Evolutionary conservation across 2,888 invertebrate genomes (phyloP).

Genomic region (Oithona nana): DNA sequence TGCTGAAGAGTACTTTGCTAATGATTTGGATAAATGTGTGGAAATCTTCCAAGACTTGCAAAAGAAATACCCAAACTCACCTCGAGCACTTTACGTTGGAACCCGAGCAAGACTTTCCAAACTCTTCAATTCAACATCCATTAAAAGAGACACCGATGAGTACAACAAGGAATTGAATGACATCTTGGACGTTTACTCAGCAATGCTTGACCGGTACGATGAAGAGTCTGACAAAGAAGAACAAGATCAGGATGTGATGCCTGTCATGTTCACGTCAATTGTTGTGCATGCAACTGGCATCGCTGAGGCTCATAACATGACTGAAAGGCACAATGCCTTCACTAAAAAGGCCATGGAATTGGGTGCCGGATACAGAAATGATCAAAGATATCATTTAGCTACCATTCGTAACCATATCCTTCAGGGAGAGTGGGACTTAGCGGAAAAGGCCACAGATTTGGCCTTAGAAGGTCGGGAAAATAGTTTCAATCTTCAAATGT

Average conservation of each 20-base stretch:
- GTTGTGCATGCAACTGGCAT: neutral
- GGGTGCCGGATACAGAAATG: neutral
- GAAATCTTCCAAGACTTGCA: neutral
- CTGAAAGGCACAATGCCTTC: neutral
- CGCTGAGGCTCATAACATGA: neutral
- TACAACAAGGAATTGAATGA: neutral
- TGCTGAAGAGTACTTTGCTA: slow-evolving; percentile 9
- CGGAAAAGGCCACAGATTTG: neutral
- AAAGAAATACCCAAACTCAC: neutral
- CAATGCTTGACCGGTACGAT: neutral
- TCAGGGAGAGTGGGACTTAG: neutral
- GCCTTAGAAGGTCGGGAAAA: neutral
- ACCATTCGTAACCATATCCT: neutral
- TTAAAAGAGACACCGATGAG: too few species aligned
- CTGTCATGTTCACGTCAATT: neutral
- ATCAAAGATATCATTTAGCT: neutral
- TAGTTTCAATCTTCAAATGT: neutral
- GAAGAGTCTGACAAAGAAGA: neutral
- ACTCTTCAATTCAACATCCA: neutral
- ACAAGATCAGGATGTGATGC: neutral
- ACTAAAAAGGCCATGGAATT: neutral
- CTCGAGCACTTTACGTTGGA: neutral
- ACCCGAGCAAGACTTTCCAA: neutral
- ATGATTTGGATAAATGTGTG: neutral
- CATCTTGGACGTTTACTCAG: neutral